A percentile compares a stretch with the other conserved stretches of the same genome.
phyloP scores from a whole-genome alignment of 2,113 vertebrate species.

The Phasianus colchicus region DNA sequence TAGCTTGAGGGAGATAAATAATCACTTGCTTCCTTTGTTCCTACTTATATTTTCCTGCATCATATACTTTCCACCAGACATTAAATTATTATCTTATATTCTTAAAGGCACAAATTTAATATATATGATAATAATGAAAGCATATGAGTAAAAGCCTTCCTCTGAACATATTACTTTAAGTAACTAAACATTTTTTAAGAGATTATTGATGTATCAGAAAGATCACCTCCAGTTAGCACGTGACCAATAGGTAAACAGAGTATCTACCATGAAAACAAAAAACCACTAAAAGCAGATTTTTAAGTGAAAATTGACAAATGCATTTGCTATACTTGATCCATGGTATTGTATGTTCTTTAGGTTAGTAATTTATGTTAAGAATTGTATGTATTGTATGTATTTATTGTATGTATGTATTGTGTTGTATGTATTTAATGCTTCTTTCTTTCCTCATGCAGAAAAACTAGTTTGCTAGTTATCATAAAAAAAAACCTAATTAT shows the following conservation, averaged over 20 bases:
- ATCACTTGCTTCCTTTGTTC: neutral
- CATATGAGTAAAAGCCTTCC: neutral
- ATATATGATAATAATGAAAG: neutral
- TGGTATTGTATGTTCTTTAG: accelerated
- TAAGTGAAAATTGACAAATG: neutral
- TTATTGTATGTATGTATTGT: no score
- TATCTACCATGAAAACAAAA: neutral
- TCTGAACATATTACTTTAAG: neutral
- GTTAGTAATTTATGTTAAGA: accelerated
- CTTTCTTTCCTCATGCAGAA: neutral
- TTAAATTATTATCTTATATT: neutral
- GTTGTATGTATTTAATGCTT: neutral
- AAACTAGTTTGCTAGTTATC: neutral
- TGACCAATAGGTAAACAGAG: neutral
- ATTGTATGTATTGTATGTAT: no score
- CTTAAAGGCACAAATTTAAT: neutral
- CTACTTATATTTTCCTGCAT: neutral
- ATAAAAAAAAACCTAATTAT: neutral
- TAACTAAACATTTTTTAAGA: neutral
- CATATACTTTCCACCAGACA: neutral
- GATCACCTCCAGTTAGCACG: neutral
- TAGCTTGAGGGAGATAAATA: neutral
- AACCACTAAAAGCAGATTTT: neutral
- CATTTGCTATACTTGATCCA: no score
- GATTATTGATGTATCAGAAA: neutral